These are phyloP conservation scores for Genyomyrus donnyi DNA, from an alignment of 2,113 vertebrate genomes.

Conservation along the genomic window DNA sequence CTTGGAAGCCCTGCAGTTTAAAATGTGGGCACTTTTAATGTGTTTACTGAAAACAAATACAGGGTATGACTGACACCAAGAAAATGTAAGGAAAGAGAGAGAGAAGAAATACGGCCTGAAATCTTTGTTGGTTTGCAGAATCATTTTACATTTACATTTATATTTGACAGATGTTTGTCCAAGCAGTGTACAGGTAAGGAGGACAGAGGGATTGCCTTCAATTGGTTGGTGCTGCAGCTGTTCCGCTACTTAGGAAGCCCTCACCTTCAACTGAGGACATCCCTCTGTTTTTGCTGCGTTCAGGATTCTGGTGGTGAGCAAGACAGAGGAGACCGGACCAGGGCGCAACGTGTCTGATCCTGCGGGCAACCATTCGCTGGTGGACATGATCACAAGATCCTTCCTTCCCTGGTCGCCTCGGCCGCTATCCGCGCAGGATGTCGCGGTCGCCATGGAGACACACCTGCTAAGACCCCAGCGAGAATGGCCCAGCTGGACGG, in stretches of 20 bases:
- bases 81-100: neutral
- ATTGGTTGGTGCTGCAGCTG: neutral
- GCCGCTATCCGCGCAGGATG: conserved; percentile 41
- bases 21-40: neutral
- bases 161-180: neutral
- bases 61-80: neutral
- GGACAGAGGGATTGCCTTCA: neutral
- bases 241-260: neutral
- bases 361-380: conserved; percentile 41
- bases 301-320: conserved; percentile 58
- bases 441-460: conserved; percentile 42
- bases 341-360: conserved; percentile 13
- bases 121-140: neutral
- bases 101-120: neutral
- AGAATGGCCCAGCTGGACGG: conserved; percentile 60
- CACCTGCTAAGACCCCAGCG: conserved; percentile 33
- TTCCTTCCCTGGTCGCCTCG: conserved; percentile 43
- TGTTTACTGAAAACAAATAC: neutral
- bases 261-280: neutral
- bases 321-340: conserved; percentile 28
- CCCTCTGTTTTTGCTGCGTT: neutral
- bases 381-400: conserved; percentile 49
- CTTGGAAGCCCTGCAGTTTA: neutral
- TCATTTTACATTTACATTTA: neutral
- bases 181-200: neutral